phyloP scores from a whole-genome alignment of 2,888 invertebrate genomes.

The Hypomecis punctinalis region DNA sequence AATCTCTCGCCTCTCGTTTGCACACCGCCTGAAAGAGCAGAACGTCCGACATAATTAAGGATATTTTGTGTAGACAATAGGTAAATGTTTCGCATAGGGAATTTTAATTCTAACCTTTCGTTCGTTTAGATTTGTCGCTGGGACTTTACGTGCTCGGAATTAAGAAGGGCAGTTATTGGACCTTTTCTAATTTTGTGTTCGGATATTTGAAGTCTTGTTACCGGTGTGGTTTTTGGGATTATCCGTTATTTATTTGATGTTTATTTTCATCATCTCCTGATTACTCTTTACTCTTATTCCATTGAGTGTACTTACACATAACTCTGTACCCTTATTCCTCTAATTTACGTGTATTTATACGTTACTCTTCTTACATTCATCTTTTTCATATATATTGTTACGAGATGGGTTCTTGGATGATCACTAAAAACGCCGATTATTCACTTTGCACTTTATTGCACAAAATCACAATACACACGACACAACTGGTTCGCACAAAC shows the following conservation, averaged over 20 bases:
- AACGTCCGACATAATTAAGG: slow-evolving; percentile 72
- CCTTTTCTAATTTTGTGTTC: slow-evolving; percentile 33
- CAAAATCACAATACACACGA: too few relatives aligned
- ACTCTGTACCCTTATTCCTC: too few relatives aligned
- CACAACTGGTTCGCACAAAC: too few relatives aligned
- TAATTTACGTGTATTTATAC: too few relatives aligned
- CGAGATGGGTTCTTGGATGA: too few relatives aligned
- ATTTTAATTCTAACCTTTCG: slow-evolving; percentile 76
- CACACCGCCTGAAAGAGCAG: slow-evolving; percentile 52
- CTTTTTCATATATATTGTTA: too few relatives aligned
- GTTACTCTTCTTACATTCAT: too few relatives aligned
- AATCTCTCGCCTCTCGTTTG: slow-evolving; percentile 35
- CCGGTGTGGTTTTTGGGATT: neutral
- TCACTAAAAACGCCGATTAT: too few relatives aligned
- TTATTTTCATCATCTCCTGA: neutral
- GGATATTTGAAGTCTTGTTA: slow-evolving; percentile 23
- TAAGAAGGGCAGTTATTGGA: slow-evolving; percentile 43
- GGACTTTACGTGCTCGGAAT: slow-evolving; percentile 61
- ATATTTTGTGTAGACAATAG: slow-evolving; percentile 80
- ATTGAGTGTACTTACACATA: too few relatives aligned
- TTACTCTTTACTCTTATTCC: neutral
- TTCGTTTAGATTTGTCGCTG: slow-evolving; percentile 72
- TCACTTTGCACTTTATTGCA: too few relatives aligned
- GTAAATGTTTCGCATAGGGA: slow-evolving; percentile 72
- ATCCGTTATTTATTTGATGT: neutral